Evolutionary conservation across 1,140 invertebrate species (phyloP).

Genomic region (Caenorhabditis remanei): DNA sequence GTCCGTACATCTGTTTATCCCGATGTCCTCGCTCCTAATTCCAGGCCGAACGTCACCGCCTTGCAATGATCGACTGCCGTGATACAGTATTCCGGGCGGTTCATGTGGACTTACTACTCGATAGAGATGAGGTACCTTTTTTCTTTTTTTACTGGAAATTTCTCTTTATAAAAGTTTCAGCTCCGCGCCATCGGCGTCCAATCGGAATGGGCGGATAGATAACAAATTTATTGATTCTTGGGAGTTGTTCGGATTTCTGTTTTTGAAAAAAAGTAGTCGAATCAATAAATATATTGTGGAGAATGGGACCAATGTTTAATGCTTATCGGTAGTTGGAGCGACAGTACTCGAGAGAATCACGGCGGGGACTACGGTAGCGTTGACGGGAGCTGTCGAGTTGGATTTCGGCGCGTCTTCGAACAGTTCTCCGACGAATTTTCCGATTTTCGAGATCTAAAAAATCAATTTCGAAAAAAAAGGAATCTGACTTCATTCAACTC

Average conservation of each 20-base stretch:
- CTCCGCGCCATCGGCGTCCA: constrained; percentile 35
- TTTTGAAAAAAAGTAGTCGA: background rate
- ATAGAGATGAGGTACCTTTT: constrained; percentile 30
- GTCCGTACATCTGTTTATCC: too few relatives aligned
- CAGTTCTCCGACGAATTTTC: constrained; percentile 36
- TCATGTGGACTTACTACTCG: constrained; percentile 64
- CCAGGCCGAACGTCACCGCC: constrained; percentile 60
- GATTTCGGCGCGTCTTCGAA: background rate
- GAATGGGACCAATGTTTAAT: background rate
- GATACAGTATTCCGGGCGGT: constrained; percentile 66
- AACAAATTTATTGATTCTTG: constrained; percentile 35
- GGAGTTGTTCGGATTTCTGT: too few relatives aligned
- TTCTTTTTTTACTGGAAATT: background rate
- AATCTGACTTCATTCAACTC: background rate
- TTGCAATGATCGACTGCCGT: constrained; percentile 65
- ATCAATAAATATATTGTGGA: background rate
- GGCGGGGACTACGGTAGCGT: background rate
- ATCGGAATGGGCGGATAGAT: constrained; percentile 36
- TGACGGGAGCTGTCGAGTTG: background rate
- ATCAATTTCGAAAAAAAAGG: background rate
- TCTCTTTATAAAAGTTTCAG: background rate
- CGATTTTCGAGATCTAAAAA: constrained; percentile 47
- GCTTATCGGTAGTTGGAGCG: too few relatives aligned
- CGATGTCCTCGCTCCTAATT: background rate
- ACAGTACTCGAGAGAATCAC: background rate